These are phyloP conservation scores for Bilobella aurantiaca DNA, from an alignment of 1,140 invertebrate species.

Conservation along the genomic window DNA sequence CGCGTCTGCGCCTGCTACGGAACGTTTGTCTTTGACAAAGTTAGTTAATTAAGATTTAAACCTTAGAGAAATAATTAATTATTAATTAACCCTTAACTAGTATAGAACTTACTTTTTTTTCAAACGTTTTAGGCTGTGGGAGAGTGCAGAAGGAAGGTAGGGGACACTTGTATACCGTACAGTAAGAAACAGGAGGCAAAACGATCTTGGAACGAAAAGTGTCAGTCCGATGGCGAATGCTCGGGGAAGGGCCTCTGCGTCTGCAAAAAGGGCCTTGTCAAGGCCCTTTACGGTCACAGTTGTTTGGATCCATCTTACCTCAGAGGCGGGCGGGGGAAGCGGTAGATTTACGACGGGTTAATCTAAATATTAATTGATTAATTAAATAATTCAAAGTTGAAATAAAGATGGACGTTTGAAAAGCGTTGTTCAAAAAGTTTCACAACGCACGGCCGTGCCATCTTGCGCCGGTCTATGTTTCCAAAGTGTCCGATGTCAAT, in stretches of 20 bases:
- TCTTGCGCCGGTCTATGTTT: too few species aligned
- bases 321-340: neutral
- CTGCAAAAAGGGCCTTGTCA: neutral
- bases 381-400: neutral
- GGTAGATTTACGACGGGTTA: neutral
- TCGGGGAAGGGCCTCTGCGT: neutral
- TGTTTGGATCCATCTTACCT: neutral
- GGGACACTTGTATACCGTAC: neutral
- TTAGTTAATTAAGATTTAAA: neutral
- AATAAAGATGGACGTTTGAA: neutral
- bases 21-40: neutral
- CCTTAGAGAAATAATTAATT: neutral
- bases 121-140: neutral
- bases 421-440: too few species aligned
- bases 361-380: neutral
- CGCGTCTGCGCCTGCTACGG: conserved; percentile 5
- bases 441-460: too few species aligned
- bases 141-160: neutral
- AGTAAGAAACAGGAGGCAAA: neutral
- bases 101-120: neutral
- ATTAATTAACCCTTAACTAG: neutral
- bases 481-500: too few species aligned
- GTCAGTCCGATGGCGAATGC: neutral
- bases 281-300: neutral
- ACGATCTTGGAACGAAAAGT: conserved; percentile 4